Base-by-base conservation (phyloP, 2,113 vertebrate species). In the Nothocercus julius region DNA sequence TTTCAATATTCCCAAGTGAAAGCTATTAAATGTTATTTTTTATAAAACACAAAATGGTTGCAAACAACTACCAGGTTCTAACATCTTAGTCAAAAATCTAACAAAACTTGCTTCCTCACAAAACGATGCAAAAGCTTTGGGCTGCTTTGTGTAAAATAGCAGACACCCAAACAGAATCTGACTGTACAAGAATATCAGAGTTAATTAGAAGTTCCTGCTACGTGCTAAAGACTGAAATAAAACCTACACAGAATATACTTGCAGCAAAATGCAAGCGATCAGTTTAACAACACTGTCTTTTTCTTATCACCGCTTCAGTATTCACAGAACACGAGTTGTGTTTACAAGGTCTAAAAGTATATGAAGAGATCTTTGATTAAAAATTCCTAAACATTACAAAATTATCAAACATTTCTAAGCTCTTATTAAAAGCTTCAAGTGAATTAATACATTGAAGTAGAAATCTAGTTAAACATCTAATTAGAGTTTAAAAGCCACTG, bases 331-430 rank as follows among this genome's bases (percentile, higher is more conserved):
- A 63, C 78, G 25, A 72, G 24, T 8, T 68, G 38, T 63, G 9
- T 58, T 89, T 92, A 82, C n/a, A 76, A 69, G 32, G 10, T 58
- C 58, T 53, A 61, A 79, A 90, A 78, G 17, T 32, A 82, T 62
- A 66, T 66, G 34, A 96, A 85, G 21, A 87, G 44, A 76, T 54
- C n/a, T 45, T 78, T 58, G 64, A 92, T 74, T 80, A 78, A 94
- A 94, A 91, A 51, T 28, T 51, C 62, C 24, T 34, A 32, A 64
- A 54, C 18, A 44, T 40, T 13, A 73, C 32, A 53, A 76, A 89
- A 66, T 18, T 79, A 44, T 56, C 69, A 93, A 95, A 54, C 1
- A 73, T 75, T 61, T 22, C 11, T 53, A 85, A 30, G 13, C 47
- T 89, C 74, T 69, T 58, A 89, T 87, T 91, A 87, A 92, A 92